Base-by-base conservation (phyloP, 2,797 vertebrate genomes). In the Chromis chromis region DNA sequence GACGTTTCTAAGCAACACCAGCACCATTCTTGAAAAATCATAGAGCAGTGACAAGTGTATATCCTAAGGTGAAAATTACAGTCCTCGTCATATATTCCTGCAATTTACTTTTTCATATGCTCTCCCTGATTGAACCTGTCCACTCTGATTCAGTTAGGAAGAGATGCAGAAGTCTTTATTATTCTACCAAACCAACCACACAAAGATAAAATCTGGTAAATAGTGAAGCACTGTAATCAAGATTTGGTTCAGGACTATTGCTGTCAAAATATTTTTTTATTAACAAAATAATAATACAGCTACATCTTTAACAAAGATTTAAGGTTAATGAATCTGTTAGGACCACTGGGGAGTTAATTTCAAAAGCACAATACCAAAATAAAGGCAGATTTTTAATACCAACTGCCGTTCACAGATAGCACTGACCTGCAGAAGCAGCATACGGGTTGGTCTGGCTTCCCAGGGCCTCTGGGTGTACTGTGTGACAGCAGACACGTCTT, bases 391-490 rank as follows among this genome's bases (percentile, higher is more conserved):
- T 40, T 55, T 8, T 16, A 9, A 33, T 14, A 52, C 1, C 1
- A 3, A 6, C 6, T 44, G 25, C 19, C 21, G 46, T 61, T 11
- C 1, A 56, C 16, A 46, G 53, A 36, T 19, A 33, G 1, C 4
- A 72, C 82, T 96, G 28, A 99, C 92, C 86, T 98, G 96, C 25
- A 99, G 78, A 86, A 99, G 94, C 28, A 99, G 90, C 97, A 99
- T 95, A 61, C 97, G 95, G 6, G 94, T 96, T 49, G 96, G 88
- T 86, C 93, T 97, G 81, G 94, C 90, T 91, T 99, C 97, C 98
- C 98, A 99, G 19, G 97, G 89, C 75, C 92, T 96, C 79, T 93
- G 96, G 3, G 93, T 95, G 74, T 78, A 60, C 86, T 97, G 96
- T 52, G 96, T 96, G 79, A 92, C 92, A 4, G 94, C 95, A 33